phyloP scores from a whole-genome alignment of 2,113 vertebrate genomes.

The Progne subis region DNA sequence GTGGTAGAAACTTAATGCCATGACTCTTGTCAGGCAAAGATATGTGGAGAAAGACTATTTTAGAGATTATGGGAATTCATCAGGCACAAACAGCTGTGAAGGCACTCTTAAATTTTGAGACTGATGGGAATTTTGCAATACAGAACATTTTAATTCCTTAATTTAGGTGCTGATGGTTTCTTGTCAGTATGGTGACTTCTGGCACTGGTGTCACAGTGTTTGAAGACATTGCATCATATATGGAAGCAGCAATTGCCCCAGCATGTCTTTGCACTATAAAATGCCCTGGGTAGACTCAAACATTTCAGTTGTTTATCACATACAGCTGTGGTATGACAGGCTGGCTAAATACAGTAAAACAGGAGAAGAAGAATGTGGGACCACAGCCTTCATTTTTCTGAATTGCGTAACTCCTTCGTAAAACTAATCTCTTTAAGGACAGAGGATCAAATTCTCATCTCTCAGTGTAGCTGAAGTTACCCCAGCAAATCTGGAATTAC shows the following conservation, averaged over 20 bases:
- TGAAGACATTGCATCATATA: background rate
- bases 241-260: background rate
- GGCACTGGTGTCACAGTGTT: background rate
- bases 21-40: background rate
- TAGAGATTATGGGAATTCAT: background rate
- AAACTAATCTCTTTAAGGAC: conserved; percentile 22
- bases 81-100: background rate
- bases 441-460: conserved; percentile 22
- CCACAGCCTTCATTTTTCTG: conserved; percentile 26
- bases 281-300: background rate
- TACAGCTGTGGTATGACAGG: background rate
- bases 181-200: background rate
- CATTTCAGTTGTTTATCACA: conserved; percentile 17
- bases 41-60: background rate
- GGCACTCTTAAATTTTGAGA: background rate
- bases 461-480: background rate
- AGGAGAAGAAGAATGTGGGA: background rate
- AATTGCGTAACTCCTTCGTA: background rate
- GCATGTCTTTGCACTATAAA: background rate
- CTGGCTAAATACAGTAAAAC: conserved; percentile 44
- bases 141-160: background rate
- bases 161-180: background rate
- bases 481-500: conserved; percentile 12
- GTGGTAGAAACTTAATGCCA: background rate
- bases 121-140: conserved; percentile 10